Evolutionary conservation across 2,113 vertebrate species (phyloP).

Genomic region (Amphiprion ocellaris): DNA sequence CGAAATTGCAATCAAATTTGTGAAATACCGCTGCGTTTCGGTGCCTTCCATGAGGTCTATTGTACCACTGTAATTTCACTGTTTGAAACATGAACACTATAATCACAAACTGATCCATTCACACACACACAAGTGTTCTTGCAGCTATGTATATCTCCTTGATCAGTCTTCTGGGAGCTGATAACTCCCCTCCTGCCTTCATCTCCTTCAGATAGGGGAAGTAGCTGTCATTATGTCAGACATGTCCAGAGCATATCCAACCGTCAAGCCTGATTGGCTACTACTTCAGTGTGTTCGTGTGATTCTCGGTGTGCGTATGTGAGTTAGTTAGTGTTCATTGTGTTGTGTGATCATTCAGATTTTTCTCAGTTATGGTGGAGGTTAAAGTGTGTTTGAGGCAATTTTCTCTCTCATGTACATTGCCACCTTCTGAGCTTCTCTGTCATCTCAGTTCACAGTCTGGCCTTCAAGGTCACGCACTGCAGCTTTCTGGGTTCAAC

Average conservation of each 20-base stretch:
- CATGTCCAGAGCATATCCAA: slow-evolving; percentile 15
- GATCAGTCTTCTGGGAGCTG: slow-evolving; percentile 16
- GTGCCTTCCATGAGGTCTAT: not conserved
- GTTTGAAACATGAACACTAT: not conserved
- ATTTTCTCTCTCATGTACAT: slow-evolving; percentile 27
- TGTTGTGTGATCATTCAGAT: not conserved
- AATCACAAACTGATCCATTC: not conserved
- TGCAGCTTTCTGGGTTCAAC: not conserved
- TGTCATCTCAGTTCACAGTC: slow-evolving; percentile 32
- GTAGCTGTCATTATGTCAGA: slow-evolving; percentile 30
- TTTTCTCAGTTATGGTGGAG: not conserved
- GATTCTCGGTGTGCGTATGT: not conserved
- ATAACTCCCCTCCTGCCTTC: slow-evolving; percentile 2
- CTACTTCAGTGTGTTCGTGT: not conserved
- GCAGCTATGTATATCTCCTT: not conserved
- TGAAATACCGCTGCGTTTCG: slow-evolving; percentile 1
- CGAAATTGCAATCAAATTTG: not conserved
- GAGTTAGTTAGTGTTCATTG: not conserved
- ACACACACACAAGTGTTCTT: not conserved
- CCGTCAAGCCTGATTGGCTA: slow-evolving; percentile 13
- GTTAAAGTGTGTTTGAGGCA: slow-evolving; percentile 25
- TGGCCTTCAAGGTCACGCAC: slow-evolving; percentile 17
- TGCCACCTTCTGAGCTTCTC: slow-evolving; percentile 12
- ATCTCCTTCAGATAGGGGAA: slow-evolving; percentile 22
- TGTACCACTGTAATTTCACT: not conserved